Evolutionary conservation across 2,888 invertebrate genomes (phyloP).

Genomic region (Nycteola revayana): DNA sequence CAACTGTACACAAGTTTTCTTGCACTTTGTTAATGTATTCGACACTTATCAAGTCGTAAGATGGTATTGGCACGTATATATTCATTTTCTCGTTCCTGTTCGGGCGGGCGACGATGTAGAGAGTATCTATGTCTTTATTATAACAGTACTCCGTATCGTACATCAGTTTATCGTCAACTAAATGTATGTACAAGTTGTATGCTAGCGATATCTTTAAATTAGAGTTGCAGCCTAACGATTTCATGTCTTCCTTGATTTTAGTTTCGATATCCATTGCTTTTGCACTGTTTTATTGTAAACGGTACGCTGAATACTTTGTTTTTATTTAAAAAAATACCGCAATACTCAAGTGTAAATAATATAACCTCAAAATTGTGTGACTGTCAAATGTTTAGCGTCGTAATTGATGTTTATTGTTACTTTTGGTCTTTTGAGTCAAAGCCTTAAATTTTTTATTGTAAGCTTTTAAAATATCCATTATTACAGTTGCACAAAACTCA

Average conservation of each 20-base stretch:
- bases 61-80: slow-evolving; percentile 68
- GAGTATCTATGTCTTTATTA: slow-evolving; percentile 65
- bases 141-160: slow-evolving; percentile 74
- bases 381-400: no score
- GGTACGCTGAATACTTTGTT: no score
- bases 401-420: no score
- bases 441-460: no score
- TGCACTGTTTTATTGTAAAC: slow-evolving; percentile 13
- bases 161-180: slow-evolving; percentile 73
- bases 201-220: slow-evolving; percentile 64
- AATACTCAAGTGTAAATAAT: no score
- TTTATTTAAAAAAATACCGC: no score
- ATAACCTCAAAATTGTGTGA: no score
- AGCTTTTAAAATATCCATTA: no score
- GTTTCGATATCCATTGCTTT: slow-evolving; percentile 62
- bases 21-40: slow-evolving; percentile 61
- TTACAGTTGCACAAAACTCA: no score
- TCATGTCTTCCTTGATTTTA: slow-evolving; percentile 71
- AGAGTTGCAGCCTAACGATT: slow-evolving; percentile 64
- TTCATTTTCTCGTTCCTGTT: slow-evolving; percentile 62
- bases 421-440: no score
- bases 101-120: slow-evolving; percentile 69
- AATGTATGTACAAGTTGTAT: slow-evolving; percentile 64
- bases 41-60: slow-evolving; percentile 54
- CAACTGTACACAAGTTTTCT: slow-evolving; percentile 70